Base-by-base conservation (phyloP, 2,888 invertebrate genomes). In the Rotaria socialis region DNA sequence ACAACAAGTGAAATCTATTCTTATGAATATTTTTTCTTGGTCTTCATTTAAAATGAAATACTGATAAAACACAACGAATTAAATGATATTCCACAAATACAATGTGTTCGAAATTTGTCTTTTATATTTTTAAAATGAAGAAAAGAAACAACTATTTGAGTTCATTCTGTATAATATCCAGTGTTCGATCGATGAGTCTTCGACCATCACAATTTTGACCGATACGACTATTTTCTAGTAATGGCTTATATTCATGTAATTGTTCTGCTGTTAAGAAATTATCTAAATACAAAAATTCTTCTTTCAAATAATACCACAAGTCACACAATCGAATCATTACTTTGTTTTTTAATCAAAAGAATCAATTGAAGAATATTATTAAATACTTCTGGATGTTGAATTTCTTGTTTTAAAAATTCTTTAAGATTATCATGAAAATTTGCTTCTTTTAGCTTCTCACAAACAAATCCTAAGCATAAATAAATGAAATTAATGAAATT, bases 351-450 rank as follows among this genome's bases (percentile, higher is more conserved):
- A 24, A 80, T 47, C n/a, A 80, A 80, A 80, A 47, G 80, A 24
- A 80, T 80, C 14, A 80, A 47, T 80, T 80, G 80, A 47, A 80
- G 47, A n/a, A 80, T 80, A 47, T 80, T 80, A 47, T 80, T 80
- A 80, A 80, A 11, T 24, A 80, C 14, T 47, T 80, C 80, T 3
- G 43, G 4, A 80, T 80, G 80, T 47, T 47, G 80, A 80, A 80
- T n/a, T 41, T 80, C 80, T 80, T 80, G 80, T n/a, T 80, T 80
- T 47, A 80, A 80, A 47, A 80, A 80, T 24, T 80, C 47, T 80
- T 80, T 80, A 8, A 80, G 11, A 80, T 47, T 80, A 24, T 80
- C 80, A 80, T 80, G 80, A 80, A 7, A 47, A 80, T 80, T 80
- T 24, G 80, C 80, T 80, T 80, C 80, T n/a, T 47, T 43, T 47